Evolutionary conservation across 2,888 invertebrate species (phyloP).

Genomic region (Parapristionchus giblindavisi): DNA sequence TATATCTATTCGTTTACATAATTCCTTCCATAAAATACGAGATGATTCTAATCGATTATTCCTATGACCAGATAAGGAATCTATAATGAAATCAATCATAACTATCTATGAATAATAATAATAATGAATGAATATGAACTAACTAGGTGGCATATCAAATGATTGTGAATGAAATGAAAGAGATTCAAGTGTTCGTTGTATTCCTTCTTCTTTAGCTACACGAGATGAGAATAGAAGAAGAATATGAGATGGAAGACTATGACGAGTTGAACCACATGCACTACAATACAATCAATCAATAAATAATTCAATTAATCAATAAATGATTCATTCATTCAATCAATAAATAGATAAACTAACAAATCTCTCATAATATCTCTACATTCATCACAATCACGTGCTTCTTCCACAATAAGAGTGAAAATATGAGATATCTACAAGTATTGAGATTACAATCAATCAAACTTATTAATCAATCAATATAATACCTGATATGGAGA

Average conservation of each 20-base stretch:
- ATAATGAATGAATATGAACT: not conserved
- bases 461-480: not conserved
- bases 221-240: not conserved
- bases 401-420: conserved; percentile 8
- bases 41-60: no score
- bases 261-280: conserved; percentile 25
- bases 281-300: not conserved
- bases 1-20: no score
- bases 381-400: conserved; percentile 28
- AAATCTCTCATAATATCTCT: conserved; percentile 33
- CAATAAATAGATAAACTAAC: not conserved
- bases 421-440: conserved; percentile 1
- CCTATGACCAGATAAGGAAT: no score
- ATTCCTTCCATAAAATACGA: no score
- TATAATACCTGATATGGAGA: conserved; percentile 1
- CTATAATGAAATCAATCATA: no score
- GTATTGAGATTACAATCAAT: not conserved
- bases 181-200: not conserved
- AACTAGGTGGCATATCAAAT: conserved; percentile 16
- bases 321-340: not conserved
- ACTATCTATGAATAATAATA: no score
- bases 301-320: not conserved
- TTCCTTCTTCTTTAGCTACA: conserved; percentile 15
- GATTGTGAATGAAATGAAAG: not conserved
- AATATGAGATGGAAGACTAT: conserved; percentile 19